phyloP scores from a whole-genome alignment of 2,797 vertebrate species.

The Gallinago stenura region DNA sequence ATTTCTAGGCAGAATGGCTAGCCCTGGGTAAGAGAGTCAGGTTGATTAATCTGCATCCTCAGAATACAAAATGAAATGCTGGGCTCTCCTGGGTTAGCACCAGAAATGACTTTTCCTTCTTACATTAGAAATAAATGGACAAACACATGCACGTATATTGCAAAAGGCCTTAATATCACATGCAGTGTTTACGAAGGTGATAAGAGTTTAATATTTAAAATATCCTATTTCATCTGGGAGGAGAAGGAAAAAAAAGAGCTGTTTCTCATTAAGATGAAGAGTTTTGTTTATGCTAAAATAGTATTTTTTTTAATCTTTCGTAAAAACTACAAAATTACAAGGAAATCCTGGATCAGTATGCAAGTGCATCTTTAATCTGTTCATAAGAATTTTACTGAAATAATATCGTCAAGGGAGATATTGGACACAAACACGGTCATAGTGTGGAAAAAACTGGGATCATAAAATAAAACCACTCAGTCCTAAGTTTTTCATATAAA shows the following conservation, averaged over 20 bases:
- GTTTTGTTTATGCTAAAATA: not conserved
- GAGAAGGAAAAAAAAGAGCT: not conserved
- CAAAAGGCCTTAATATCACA: constrained; percentile 46
- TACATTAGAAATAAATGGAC: constrained; percentile 70
- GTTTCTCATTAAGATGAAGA: not conserved
- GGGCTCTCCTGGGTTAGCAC: constrained; percentile 81
- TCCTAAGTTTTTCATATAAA: not conserved
- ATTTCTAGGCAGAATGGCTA: constrained; percentile 87
- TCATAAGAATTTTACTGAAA: not conserved
- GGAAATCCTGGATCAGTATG: not conserved
- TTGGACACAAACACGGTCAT: not conserved
- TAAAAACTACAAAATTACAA: not conserved
- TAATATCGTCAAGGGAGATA: not conserved
- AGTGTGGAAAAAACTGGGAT: not conserved
- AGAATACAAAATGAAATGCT: constrained; percentile 89
- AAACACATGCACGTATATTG: constrained; percentile 64
- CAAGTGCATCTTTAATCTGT: not conserved
- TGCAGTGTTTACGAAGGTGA: constrained; percentile 26
- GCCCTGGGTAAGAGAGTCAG: constrained; percentile 83
- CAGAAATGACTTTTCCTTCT: constrained; percentile 84
- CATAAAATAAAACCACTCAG: not conserved
- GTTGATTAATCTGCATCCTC: constrained; percentile 90
- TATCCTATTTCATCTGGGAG: constrained; percentile 2
- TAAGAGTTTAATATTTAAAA: constrained; percentile 62
- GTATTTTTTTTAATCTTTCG: not conserved